phyloP scores from a whole-genome alignment of 2,113 vertebrate species.

The Protobothrops mucrosquamatus region DNA sequence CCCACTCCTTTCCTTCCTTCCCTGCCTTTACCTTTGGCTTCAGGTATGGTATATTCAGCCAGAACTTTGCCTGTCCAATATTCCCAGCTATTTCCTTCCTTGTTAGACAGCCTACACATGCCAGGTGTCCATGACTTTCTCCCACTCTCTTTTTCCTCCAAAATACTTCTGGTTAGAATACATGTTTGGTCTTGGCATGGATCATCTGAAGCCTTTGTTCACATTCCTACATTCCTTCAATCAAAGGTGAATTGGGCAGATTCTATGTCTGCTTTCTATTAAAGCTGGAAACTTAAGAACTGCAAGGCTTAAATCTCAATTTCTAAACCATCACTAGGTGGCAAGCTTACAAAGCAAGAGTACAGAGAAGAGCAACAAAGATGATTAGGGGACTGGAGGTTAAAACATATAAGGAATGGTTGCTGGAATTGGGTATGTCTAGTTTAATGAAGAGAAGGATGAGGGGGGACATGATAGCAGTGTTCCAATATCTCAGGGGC shows the following conservation, averaged over 20 bases:
- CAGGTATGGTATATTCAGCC: not conserved
- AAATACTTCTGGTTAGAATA: not conserved
- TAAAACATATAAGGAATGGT: no score
- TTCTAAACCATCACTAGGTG: slow-evolving; percentile 47
- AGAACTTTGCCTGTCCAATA: not conserved
- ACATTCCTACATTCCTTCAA: not conserved
- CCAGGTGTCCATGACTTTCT: not conserved
- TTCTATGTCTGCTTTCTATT: not conserved
- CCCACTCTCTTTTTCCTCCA: not conserved
- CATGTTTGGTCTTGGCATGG: not conserved
- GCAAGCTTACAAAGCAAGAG: slow-evolving; percentile 17
- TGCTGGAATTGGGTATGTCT: no score
- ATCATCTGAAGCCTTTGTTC: not conserved
- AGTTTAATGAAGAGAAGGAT: no score
- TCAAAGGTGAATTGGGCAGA: not conserved
- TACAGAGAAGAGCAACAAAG: no score
- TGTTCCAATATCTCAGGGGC: no score
- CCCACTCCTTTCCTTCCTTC: not conserved
- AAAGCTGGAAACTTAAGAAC: not conserved
- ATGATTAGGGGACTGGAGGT: no score
- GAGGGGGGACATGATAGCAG: no score
- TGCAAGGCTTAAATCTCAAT: not conserved
- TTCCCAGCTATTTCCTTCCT: not conserved
- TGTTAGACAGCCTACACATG: not conserved
- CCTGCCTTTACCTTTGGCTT: not conserved